These are phyloP conservation scores for Oryzias javanicus DNA, from an alignment of 2,113 vertebrate genomes.

Conservation along the genomic window DNA sequence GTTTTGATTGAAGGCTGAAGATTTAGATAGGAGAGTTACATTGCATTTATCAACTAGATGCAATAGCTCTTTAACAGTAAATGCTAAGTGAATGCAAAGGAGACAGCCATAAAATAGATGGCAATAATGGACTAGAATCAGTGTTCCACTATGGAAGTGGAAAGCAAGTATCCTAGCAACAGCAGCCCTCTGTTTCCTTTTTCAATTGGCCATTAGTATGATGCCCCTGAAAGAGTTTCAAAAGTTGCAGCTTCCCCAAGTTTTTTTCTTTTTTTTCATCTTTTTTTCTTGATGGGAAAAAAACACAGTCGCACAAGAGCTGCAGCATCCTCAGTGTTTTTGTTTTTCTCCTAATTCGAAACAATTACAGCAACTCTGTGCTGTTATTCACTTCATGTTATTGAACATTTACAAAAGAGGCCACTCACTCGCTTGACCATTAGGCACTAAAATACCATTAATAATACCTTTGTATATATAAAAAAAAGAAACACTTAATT, in stretches of 20 bases:
- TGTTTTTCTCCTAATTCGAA: background rate
- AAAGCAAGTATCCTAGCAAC: conserved; percentile 4
- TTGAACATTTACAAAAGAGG: background rate
- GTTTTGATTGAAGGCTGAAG: no score
- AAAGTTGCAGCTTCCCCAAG: background rate
- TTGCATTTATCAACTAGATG: no score
- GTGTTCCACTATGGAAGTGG: background rate
- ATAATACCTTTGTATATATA: no score
- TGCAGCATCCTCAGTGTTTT: background rate
- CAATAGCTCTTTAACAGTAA: background rate
- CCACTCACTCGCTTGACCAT: no score
- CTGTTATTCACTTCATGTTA: background rate
- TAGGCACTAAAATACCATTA: no score
- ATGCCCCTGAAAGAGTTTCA: background rate
- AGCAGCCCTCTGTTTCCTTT: background rate
- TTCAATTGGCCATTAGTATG: background rate
- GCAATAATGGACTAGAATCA: conserved; percentile 1
- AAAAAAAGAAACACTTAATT: no score
- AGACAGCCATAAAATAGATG: background rate
- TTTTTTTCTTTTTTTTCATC: background rate
- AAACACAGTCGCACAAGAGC: background rate
- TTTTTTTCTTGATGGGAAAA: background rate
- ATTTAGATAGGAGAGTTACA: no score
- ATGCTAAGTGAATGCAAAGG: background rate
- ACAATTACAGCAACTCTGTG: background rate